Evolutionary conservation across 2,797 vertebrate genomes (phyloP).

Genomic region (Leucoraja ocellata): DNA sequence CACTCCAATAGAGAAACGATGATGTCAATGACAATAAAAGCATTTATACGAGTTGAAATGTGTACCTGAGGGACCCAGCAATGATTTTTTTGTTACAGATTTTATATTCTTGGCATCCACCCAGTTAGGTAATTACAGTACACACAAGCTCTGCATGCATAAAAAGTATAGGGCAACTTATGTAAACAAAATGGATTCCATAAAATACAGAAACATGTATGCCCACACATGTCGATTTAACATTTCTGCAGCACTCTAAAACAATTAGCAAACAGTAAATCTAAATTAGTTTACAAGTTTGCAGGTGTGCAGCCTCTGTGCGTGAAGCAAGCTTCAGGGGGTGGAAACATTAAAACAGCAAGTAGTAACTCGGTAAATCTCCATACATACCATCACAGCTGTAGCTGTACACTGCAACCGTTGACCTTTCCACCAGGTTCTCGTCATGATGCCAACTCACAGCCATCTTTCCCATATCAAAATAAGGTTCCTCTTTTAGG

Average conservation of each 20-base stretch:
- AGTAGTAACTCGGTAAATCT: not conserved
- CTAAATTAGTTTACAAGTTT: not conserved
- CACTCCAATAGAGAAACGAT: constrained; percentile 42
- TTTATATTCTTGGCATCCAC: constrained; percentile 45
- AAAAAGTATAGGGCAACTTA: constrained; percentile 2
- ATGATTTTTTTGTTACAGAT: constrained; percentile 41
- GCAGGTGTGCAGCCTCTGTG: not conserved
- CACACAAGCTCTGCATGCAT: constrained; percentile 7
- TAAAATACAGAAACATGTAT: constrained; percentile 11
- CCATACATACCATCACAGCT: constrained; percentile 67
- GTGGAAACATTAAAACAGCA: not conserved
- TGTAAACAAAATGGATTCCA: constrained; percentile 37
- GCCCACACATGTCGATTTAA: constrained; percentile 37
- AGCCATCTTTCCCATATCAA: constrained; percentile 94
- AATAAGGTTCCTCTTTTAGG: constrained; percentile 91
- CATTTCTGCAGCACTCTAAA: not conserved
- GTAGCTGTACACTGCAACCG: constrained; percentile 88
- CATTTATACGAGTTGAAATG: constrained; percentile 44
- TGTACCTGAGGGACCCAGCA: constrained; percentile 42
- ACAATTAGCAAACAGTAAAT: not conserved
- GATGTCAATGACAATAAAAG: constrained; percentile 44
- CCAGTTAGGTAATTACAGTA: constrained; percentile 47
- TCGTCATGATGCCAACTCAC: constrained; percentile 97
- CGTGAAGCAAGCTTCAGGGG: not conserved
- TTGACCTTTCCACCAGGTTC: constrained; percentile 79